These are phyloP conservation scores for Hippasteria phrygiana DNA, from an alignment of 53 echinoderm and acorn worm genomes.

Conservation along the genomic window DNA sequence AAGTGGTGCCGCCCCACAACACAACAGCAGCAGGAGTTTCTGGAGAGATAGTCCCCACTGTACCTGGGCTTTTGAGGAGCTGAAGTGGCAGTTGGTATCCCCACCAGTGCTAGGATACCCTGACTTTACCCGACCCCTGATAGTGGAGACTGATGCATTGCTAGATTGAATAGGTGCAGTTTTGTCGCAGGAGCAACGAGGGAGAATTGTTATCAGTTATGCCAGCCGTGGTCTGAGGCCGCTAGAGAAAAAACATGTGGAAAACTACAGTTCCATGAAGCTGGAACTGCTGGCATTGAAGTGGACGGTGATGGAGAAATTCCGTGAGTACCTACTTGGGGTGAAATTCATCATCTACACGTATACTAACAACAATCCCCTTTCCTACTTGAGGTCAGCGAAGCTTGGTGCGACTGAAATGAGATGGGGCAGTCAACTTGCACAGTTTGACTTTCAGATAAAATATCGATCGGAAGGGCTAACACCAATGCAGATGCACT, in stretches of 20 bases:
- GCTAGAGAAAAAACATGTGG: constrained; percentile 61
- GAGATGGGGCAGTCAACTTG: constrained; percentile 55
- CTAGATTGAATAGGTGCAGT: constrained; percentile 8
- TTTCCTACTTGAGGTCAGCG: constrained; percentile 49
- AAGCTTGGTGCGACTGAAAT: constrained; percentile 61
- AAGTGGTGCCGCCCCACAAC: neutral
- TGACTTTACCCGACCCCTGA: constrained; percentile 9
- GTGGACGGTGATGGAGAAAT: constrained; percentile 65
- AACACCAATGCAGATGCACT: constrained; percentile 57
- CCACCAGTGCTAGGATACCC: constrained; percentile 36
- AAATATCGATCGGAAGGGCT: constrained; percentile 37
- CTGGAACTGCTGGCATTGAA: constrained; percentile 62
- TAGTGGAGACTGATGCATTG: constrained; percentile 12
- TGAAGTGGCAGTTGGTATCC: neutral
- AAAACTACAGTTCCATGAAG: constrained; percentile 69
- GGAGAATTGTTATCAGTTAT: constrained; percentile 52
- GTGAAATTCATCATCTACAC: constrained; percentile 29
- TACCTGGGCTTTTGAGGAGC: constrained; percentile 4
- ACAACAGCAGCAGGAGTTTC: constrained; percentile 1
- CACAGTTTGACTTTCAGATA: constrained; percentile 45
- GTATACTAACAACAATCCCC: constrained; percentile 59
- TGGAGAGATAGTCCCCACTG: neutral
- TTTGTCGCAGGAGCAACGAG: constrained; percentile 4
- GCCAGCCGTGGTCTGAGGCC: constrained; percentile 59
- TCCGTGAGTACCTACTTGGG: constrained; percentile 70